Conservation (phyloP, 2,797 vertebrate genomes). For the Sitta carolinensis region DNA sequence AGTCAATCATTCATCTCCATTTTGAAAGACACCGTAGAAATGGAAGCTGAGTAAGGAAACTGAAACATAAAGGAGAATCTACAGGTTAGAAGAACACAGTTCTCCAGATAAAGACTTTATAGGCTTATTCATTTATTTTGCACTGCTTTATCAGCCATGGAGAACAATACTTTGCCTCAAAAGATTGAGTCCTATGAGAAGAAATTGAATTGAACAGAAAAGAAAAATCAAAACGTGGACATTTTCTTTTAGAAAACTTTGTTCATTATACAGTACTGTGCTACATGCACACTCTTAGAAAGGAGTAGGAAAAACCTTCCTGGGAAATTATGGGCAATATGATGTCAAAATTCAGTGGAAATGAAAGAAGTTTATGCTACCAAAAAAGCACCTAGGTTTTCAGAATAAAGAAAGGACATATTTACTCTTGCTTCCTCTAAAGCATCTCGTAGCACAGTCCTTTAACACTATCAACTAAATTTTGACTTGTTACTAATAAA, state of each 20-base stretch:
- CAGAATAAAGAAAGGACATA: neutral
- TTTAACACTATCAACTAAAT: neutral
- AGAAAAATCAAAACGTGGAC: neutral
- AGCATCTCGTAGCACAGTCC: neutral
- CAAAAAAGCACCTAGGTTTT: neutral
- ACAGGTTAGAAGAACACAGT: neutral
- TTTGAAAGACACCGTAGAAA: neutral
- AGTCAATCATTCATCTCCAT: neutral
- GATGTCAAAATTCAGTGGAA: neutral
- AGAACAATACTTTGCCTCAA: neutral
- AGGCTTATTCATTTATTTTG: neutral
- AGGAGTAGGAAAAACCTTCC: neutral
- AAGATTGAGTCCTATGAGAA: neutral
- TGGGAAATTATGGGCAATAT: neutral
- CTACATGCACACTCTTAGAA: fast-evolving
- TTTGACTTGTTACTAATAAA: neutral
- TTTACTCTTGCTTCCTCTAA: neutral
- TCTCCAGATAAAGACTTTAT: neutral
- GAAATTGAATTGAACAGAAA: neutral
- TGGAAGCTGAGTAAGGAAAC: neutral
- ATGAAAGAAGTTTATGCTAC: neutral
- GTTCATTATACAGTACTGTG: neutral
- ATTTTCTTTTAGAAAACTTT: neutral
- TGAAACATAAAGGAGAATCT: neutral
- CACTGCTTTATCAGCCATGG: neutral